Conservation (phyloP, 2,113 vertebrate species). For the Perca flavescens region DNA sequence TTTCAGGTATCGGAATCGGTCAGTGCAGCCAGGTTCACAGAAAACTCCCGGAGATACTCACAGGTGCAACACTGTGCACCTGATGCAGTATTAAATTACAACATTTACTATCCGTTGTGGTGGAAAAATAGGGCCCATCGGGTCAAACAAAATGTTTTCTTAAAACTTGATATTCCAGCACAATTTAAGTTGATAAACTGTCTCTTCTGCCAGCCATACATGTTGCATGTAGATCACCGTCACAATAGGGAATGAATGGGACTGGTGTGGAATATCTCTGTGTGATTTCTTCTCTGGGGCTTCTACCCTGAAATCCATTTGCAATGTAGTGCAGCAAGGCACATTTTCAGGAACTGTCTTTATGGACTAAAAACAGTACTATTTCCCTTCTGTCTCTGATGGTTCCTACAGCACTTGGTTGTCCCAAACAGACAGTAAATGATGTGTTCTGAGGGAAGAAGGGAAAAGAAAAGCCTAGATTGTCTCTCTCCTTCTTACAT, state of each 20-base stretch:
- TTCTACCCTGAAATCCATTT: conserved; percentile 13
- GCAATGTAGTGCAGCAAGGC: neutral
- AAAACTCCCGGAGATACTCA: neutral
- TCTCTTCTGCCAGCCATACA: neutral
- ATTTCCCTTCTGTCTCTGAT: neutral
- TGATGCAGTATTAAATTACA: neutral
- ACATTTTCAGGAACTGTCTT: conserved; percentile 11
- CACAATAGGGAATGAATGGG: neutral
- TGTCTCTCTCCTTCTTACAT: neutral
- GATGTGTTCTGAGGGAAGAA: neutral
- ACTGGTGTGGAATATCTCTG: neutral
- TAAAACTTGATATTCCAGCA: neutral
- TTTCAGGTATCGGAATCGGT: too few relatives aligned
- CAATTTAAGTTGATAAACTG: neutral
- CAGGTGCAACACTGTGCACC: too few relatives aligned
- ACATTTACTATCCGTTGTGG: neutral
- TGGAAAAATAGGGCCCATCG: neutral
- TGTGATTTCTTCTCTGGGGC: neutral
- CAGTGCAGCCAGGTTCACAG: neutral
- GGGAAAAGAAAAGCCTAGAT: neutral
- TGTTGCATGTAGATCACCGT: neutral
- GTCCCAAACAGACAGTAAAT: conserved; percentile 30
- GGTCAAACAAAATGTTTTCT: neutral
- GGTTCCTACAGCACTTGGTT: neutral
- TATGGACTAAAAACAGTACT: neutral